Evolutionary conservation across 1,140 invertebrate genomes (phyloP).

Genomic region (Cydia amplana): DNA sequence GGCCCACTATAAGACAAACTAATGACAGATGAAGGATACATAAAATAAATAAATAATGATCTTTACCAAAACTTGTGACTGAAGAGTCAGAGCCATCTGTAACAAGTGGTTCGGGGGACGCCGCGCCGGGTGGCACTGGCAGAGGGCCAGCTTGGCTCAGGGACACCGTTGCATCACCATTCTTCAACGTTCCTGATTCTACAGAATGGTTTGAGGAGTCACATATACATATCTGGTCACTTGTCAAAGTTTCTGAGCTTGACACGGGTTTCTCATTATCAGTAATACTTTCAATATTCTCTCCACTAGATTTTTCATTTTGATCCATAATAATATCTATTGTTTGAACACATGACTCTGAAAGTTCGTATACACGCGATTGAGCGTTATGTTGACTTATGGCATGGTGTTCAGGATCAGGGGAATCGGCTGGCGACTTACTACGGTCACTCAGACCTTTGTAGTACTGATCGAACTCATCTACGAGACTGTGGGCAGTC

Average conservation of each 20-base stretch:
- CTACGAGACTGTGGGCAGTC: slow-evolving; percentile 67
- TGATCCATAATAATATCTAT: slow-evolving; percentile 9
- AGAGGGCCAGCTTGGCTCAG: slow-evolving; percentile 56
- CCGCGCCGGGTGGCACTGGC: slow-evolving; percentile 54
- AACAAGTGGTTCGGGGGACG: slow-evolving; percentile 40
- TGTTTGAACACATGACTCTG: slow-evolving; percentile 39
- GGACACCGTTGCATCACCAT: slow-evolving; percentile 36
- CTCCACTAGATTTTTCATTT: slow-evolving; percentile 31
- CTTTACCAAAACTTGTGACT: slow-evolving; percentile 13
- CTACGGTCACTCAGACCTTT: slow-evolving; percentile 54
- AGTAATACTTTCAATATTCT: slow-evolving; percentile 35
- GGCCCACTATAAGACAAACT: too few species aligned
- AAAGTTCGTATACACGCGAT: slow-evolving; percentile 36
- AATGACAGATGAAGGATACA: too few species aligned
- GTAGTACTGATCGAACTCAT: slow-evolving; percentile 70
- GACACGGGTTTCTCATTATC: slow-evolving; percentile 35
- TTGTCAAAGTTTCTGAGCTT: neutral
- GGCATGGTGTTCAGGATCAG: slow-evolving; percentile 32
- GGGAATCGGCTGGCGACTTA: slow-evolving; percentile 34
- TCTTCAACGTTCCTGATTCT: slow-evolving; percentile 35
- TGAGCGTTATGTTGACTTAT: neutral
- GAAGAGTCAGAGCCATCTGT: neutral
- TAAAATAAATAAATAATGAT: neutral
- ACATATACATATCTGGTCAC: slow-evolving; percentile 39
- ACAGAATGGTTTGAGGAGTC: slow-evolving; percentile 40